phyloP scores from a whole-genome alignment of 2,888 invertebrate genomes.

The Nephrotoma appendiculata region DNA sequence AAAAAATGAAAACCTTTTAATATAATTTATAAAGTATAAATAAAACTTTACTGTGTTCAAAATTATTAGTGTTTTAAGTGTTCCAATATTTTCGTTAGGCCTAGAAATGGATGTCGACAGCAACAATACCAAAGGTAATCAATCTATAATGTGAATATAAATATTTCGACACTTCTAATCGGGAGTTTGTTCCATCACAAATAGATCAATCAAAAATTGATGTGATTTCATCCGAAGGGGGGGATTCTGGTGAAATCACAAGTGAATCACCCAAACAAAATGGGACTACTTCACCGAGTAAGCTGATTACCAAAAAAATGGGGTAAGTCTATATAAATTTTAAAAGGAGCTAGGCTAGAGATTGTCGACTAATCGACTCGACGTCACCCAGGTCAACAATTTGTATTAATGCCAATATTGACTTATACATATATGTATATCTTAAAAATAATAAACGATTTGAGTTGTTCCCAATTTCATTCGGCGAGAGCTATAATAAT shows the following conservation, averaged over 20 bases:
- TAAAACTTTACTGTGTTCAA: neutral
- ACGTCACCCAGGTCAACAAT: neutral
- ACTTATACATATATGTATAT: neutral
- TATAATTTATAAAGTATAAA: neutral
- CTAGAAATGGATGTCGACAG: neutral
- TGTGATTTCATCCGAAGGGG: neutral
- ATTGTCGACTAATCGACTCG: neutral
- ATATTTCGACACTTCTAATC: neutral
- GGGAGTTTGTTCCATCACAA: neutral
- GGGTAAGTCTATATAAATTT: neutral
- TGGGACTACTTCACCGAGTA: neutral
- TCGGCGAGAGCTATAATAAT: neutral
- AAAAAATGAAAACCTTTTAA: neutral
- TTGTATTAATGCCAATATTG: neutral
- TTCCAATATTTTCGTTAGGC: neutral
- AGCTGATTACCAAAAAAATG: neutral
- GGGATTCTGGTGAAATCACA: neutral
- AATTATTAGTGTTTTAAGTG: neutral
- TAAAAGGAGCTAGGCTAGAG: neutral
- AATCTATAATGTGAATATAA: neutral
- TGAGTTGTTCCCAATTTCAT: neutral
- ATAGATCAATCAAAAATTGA: neutral
- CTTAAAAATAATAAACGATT: neutral
- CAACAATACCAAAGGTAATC: neutral
- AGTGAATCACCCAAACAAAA: neutral